Evolutionary conservation across 2,888 invertebrate genomes (phyloP), one percentile per base, ranked within the genome.

Genomic region (Galerucella pusilla): DNA sequence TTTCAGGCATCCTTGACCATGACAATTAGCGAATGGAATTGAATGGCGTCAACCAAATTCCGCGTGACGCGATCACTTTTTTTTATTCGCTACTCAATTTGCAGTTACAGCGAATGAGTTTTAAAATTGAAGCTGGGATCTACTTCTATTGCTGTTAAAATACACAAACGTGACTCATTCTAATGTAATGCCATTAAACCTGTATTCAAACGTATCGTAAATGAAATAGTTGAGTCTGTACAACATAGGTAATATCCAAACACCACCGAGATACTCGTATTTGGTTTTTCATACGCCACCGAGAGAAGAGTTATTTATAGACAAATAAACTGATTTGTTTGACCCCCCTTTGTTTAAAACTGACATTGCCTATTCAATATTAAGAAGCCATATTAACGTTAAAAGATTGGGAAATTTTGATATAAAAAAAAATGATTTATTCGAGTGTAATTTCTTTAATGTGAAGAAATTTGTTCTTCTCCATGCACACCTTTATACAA

Each of bases 1-100:
- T 72, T 72, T 72, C 60, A 66, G 72, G 72, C 66, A 72, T 72
- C 54, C 72, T 72, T 72, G 72, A 67, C 66, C 72, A 67, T 60
- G 72, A 66, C 72, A 67, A 72, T 72, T 72, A 72, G 60, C 72
- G 66, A 72, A 66, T 63, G 49, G 14, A 72, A 66, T 60, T 60
- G 64, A 71, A 64, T 52, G 70, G 54, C 70, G 70, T 54, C 49
- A 72, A 72, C 67, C 60, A 72, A 72, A 72, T 72, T 72, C 67
- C 35, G 54, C 63, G 61, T 46, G 65, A 54, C 49, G 60, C 46
- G 60, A 60, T 42, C 66, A 66, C 28, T 66, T 71, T 52, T 71
- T 57, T 63, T 63, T 25, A 11, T 64, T 57, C 57, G 66, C 49
- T 72, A 66, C 72, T 66, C 72, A 72, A 72, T 72, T 72, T 72